These are phyloP conservation scores for Semaprochilodus insignis DNA, from an alignment of 2,797 vertebrate species.

Conservation along the genomic window DNA sequence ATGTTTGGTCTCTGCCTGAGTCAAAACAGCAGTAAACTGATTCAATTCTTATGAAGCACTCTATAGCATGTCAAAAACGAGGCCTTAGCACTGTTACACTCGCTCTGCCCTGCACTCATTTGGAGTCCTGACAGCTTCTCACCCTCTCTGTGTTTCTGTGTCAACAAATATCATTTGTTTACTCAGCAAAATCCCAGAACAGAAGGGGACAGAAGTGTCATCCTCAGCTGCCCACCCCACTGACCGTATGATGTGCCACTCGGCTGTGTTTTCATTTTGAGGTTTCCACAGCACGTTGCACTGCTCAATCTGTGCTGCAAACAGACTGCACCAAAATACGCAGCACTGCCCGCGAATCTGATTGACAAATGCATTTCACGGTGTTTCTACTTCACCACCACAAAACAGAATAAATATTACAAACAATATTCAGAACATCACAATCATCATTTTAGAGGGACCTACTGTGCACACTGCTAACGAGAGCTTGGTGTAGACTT, in stretches of 20 bases:
- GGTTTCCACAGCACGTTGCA: background rate
- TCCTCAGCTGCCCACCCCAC: conserved; percentile 21
- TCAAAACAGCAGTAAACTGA: background rate
- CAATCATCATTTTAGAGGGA: background rate
- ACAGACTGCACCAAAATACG: background rate
- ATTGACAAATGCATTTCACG: background rate
- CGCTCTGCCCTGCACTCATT: background rate
- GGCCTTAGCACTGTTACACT: background rate
- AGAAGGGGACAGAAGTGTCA: conserved; percentile 30
- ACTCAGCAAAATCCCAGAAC: conserved; percentile 33
- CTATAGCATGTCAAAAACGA: background rate
- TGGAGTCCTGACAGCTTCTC: background rate
- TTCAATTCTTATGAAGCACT: background rate
- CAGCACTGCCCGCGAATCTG: background rate
- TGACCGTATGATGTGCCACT: conserved; percentile 6
- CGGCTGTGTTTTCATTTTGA: conserved; percentile 2
- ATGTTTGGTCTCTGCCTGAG: background rate
- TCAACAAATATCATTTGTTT: conserved; percentile 40
- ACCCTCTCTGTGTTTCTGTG: conserved; percentile 22
- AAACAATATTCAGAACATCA: background rate
- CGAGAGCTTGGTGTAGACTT: background rate
- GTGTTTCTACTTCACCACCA: too few relatives aligned
- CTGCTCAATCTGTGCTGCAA: conserved; percentile 32
- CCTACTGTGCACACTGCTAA: background rate
- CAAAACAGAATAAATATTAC: background rate